Evolutionary conservation across 2,888 invertebrate species (phyloP).

Genomic region (Leptopilina myrica): DNA sequence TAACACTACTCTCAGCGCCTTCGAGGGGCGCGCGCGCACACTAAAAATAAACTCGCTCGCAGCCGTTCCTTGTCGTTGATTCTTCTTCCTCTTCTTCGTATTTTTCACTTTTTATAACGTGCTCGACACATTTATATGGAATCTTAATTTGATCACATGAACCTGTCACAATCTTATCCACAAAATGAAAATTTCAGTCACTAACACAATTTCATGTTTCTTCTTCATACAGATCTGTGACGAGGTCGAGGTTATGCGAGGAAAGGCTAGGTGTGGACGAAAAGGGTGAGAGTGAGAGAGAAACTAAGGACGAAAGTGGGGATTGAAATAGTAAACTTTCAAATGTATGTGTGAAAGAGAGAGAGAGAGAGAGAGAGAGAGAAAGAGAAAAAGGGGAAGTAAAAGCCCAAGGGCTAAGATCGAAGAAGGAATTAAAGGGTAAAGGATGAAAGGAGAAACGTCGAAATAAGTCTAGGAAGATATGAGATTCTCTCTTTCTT

Average conservation of each 20-base stretch:
- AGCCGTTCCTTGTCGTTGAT: slow-evolving; percentile 55
- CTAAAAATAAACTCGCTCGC: slow-evolving; percentile 52
- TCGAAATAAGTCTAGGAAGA: background rate
- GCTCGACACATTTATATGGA: slow-evolving; percentile 70
- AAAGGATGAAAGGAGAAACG: background rate
- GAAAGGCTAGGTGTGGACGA: slow-evolving; percentile 18
- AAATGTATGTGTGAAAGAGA: too few species aligned
- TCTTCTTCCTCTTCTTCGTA: slow-evolving; percentile 55
- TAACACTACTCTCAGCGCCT: slow-evolving; percentile 48
- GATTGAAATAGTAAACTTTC: slow-evolving; percentile 4
- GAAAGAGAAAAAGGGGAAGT: background rate
- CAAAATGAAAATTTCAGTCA: slow-evolving; percentile 14
- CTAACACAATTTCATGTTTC: slow-evolving; percentile 3
- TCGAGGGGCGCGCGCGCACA: slow-evolving; percentile 46
- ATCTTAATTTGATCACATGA: slow-evolving; percentile 39
- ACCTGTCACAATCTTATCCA: slow-evolving; percentile 23
- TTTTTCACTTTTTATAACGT: slow-evolving; percentile 68
- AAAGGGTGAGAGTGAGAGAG: slow-evolving; percentile 29
- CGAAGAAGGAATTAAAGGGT: slow-evolving; percentile 5
- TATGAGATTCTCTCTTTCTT: background rate
- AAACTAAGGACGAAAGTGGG: slow-evolving; percentile 16
- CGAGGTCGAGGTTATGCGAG: slow-evolving; percentile 18
- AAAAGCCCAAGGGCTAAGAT: background rate
- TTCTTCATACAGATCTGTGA: slow-evolving; percentile 8
- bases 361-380: background rate